Evolutionary conservation across 2,113 vertebrate species (phyloP).

Genomic region (Python bivittatus): DNA sequence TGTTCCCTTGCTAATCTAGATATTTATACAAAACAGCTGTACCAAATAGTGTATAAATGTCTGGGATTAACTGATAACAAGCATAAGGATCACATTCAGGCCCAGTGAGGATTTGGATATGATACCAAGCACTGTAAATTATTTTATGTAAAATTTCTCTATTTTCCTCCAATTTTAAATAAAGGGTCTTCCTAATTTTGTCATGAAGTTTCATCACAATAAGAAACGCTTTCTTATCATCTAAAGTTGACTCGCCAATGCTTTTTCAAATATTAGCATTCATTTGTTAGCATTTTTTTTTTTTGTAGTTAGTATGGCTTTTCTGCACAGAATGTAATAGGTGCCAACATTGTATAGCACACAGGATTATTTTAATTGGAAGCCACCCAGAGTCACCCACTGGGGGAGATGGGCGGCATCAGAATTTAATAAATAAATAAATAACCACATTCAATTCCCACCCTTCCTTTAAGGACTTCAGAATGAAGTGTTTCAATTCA

Average conservation of each 20-base stretch:
- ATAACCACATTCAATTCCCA: not conserved
- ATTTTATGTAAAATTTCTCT: constrained; percentile 52
- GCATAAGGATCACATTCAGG: constrained; percentile 62
- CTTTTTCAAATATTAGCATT: not conserved
- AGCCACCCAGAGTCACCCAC: too few relatives aligned
- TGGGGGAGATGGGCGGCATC: too few relatives aligned
- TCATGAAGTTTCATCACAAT: not conserved
- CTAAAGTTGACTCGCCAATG: not conserved
- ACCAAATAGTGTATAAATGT: constrained; percentile 57
- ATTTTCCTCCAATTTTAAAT: too few relatives aligned
- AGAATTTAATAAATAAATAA: too few relatives aligned
- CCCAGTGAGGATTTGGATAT: constrained; percentile 61
- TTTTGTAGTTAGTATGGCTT: not conserved
- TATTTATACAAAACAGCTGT: constrained; percentile 67
- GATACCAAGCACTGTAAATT: constrained; percentile 55
- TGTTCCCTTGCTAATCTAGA: constrained; percentile 66
- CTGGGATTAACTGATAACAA: constrained; percentile 63
- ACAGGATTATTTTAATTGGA: not conserved
- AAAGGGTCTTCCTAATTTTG: too few relatives aligned
- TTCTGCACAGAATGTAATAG: not conserved
- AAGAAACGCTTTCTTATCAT: not conserved
- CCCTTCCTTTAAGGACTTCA: not conserved
- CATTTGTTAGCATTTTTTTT: not conserved
- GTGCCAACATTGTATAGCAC: not conserved
- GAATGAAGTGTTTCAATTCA: not conserved